A percentile compares a stretch with the other conserved stretches of the same genome.
These are phyloP conservation scores for Saguinus midas DNA, from an alignment of 2,113 vertebrate species.

Conservation along the genomic window DNA sequence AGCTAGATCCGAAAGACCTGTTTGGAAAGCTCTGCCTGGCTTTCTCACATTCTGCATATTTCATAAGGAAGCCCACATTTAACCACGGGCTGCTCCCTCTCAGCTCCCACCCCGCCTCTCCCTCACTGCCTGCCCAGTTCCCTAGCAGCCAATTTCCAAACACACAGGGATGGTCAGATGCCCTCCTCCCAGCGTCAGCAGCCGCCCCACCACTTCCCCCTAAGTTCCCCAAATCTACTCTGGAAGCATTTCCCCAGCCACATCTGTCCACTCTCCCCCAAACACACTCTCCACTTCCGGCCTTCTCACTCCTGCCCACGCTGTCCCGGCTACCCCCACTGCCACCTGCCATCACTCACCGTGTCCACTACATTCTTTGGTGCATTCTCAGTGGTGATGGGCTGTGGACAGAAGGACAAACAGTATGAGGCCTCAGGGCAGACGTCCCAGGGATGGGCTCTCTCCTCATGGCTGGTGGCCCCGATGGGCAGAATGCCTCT, in stretches of 20 bases:
- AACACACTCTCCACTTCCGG: background rate
- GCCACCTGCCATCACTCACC: slow-evolving; percentile 48
- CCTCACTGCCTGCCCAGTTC: background rate
- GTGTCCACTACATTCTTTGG: slow-evolving; percentile 71
- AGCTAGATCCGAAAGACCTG: slow-evolving; percentile 1
- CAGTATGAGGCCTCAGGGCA: background rate
- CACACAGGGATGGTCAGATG: background rate
- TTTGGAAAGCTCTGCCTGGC: background rate
- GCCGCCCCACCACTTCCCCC: background rate
- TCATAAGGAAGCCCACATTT: slow-evolving; percentile 31
- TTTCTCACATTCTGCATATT: slow-evolving; percentile 6
- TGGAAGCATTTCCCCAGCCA: background rate
- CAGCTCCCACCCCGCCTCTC: background rate
- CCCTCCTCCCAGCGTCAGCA: background rate
- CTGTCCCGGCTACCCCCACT: background rate
- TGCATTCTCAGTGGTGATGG: slow-evolving; percentile 48
- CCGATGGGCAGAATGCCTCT: background rate
- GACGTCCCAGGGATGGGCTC: background rate
- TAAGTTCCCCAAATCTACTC: background rate
- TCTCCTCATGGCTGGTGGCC: background rate
- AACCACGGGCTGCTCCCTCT: background rate
- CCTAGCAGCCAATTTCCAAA: background rate
- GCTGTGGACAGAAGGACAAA: slow-evolving; percentile 56
- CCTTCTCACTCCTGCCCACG: background rate
- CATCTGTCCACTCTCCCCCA: background rate